phyloP scores from a whole-genome alignment of 2,797 vertebrate species.

The Sciaenops ocellatus region DNA sequence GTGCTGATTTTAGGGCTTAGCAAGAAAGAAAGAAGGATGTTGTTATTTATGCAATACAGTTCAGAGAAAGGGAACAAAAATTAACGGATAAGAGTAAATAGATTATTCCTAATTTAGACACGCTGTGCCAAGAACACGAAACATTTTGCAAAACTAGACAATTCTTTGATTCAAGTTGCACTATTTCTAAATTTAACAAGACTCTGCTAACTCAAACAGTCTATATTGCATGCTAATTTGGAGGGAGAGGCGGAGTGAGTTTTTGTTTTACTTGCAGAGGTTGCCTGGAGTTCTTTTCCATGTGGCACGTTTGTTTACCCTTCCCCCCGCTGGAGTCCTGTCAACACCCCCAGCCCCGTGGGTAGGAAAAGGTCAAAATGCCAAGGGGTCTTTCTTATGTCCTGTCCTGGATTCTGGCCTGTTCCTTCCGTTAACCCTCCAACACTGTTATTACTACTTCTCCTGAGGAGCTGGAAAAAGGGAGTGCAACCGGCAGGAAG shows the following conservation, averaged over 20 bases:
- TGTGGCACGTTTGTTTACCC: slow-evolving; percentile 65
- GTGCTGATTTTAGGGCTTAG: slow-evolving; percentile 3
- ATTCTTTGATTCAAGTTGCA: slow-evolving; percentile 2
- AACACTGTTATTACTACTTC: slow-evolving; percentile 10
- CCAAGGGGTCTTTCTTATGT: slow-evolving; percentile 57
- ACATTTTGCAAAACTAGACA: slow-evolving; percentile 15
- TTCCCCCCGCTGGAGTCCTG: slow-evolving; percentile 64
- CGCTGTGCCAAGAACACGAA: neutral
- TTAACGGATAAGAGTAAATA: slow-evolving; percentile 42
- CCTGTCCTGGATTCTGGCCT: slow-evolving; percentile 38
- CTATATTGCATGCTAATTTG: slow-evolving; percentile 18
- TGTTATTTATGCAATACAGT: slow-evolving; percentile 50
- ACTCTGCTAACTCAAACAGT: neutral
- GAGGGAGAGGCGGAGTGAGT: slow-evolving; percentile 2
- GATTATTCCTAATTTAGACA: slow-evolving; percentile 43
- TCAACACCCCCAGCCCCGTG: slow-evolving; percentile 66
- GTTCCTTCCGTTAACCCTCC: slow-evolving; percentile 15
- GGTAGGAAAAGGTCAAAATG: slow-evolving; percentile 62
- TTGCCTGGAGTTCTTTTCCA: slow-evolving; percentile 54
- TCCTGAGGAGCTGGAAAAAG: slow-evolving; percentile 31
- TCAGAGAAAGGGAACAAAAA: slow-evolving; percentile 46
- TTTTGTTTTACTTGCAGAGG: slow-evolving; percentile 30
- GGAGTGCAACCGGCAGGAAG: neutral
- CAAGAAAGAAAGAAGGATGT: slow-evolving; percentile 20
- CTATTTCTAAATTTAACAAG: slow-evolving; percentile 28